Conservation (phyloP, 2,797 vertebrate genomes). For the Tadarida brasiliensis region DNA sequence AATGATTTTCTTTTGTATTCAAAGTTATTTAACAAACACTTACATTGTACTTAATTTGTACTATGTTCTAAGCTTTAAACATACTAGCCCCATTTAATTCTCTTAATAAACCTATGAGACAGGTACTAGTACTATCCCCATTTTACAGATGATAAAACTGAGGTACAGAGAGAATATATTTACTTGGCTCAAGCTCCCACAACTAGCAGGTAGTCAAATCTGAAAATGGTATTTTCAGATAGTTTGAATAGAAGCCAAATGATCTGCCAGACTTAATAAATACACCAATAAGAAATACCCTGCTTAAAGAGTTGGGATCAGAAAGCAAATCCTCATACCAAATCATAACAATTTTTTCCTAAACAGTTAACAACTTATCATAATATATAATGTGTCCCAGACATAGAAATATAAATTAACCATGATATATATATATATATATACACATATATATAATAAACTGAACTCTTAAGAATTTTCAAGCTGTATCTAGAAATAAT, state of each 20-base stretch:
- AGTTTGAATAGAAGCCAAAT: conserved; percentile 59
- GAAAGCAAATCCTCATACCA: conserved; percentile 42
- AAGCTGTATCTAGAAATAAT: conserved; percentile 47
- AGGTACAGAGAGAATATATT: conserved; percentile 17
- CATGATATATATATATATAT: background rate
- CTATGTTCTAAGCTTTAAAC: conserved; percentile 21
- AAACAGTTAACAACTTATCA: conserved; percentile 26
- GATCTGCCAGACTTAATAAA: conserved; percentile 39
- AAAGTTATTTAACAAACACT: conserved; percentile 53
- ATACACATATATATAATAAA: background rate
- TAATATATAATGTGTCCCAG: background rate
- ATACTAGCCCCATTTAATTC: conserved; percentile 1
- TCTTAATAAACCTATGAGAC: conserved; percentile 24
- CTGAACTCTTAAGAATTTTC: conserved; percentile 56
- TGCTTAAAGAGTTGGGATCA: conserved; percentile 36
- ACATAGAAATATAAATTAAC: conserved; percentile 42
- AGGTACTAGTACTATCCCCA: background rate
- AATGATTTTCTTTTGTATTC: conserved; percentile 34
- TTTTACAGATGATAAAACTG: conserved; percentile 53
- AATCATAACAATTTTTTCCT: conserved; percentile 41
- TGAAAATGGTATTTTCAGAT: conserved; percentile 58
- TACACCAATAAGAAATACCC: background rate
- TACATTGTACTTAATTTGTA: conserved; percentile 13
- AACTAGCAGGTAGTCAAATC: conserved; percentile 36
- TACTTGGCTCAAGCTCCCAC: conserved; percentile 27